Conservation (phyloP, 2,113 vertebrate species). For the Daubentonia madagascariensis region DNA sequence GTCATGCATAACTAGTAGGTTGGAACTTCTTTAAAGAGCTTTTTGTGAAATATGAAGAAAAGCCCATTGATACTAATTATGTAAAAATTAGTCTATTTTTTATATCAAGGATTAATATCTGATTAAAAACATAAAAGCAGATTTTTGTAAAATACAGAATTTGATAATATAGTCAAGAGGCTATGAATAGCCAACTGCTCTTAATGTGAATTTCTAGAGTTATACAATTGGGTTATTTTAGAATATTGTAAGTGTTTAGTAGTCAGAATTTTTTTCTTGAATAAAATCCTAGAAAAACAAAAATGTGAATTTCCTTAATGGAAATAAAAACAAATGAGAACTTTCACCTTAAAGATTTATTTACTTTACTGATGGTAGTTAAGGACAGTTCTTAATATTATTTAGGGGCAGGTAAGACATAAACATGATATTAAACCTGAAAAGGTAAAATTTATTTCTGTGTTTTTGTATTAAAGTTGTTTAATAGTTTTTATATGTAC, state of each 20-base stretch:
- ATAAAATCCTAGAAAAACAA: background rate
- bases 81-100: conserved; percentile 74
- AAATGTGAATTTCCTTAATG: background rate
- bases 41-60: conserved; percentile 72
- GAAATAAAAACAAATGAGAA: conserved; percentile 18
- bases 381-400: conserved; percentile 11
- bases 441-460: background rate
- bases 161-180: background rate
- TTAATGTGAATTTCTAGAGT: background rate
- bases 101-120: conserved; percentile 59
- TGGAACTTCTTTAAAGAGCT: conserved; percentile 74
- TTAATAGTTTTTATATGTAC: background rate
- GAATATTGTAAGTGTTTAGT: background rate
- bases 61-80: conserved; percentile 63
- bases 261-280: background rate
- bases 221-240: background rate
- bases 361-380: background rate
- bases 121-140: background rate
- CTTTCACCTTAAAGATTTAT: background rate
- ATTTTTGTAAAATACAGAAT: background rate
- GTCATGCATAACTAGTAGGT: conserved; percentile 74
- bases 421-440: background rate
- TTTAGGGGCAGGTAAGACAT: background rate
- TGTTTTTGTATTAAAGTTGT: background rate
- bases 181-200: background rate